Evolutionary conservation across 2,888 invertebrate species (phyloP), one percentile per base, ranked within the genome.

Genomic region (Mesorhabditis belari): DNA sequence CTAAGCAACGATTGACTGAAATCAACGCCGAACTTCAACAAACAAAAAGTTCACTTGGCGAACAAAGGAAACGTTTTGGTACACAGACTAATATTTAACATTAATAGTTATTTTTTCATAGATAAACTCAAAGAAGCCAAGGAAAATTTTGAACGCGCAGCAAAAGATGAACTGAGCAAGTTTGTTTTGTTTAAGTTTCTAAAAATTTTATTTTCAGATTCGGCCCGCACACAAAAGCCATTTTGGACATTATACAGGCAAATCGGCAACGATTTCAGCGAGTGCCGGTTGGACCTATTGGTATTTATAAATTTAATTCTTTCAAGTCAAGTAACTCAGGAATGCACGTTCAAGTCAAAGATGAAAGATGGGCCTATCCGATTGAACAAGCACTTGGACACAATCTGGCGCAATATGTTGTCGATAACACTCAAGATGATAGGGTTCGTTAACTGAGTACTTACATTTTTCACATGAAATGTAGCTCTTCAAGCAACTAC

Each of bases 231-330:
- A 64, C 69, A 53, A 62, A 70, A 3, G 49, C 53, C 4, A 68
- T 77, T 27, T 29, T 69, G 3, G 19, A 55, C 21, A 52, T 65
- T 19, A 64, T 77, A 6, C 35, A 66, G 1, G 24, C 26, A 9
- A 62, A 71, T 28, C 50, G 44, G 19, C 19, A 60, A 0, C 19
- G 35, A 19, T 76, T 77, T 57, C 26, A 58, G 12, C 24, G 54
- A 4, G 9, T 63, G 19, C 77, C 77, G 19, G 70, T 74, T 49
- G 77, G 77, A 6, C 77, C 77, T 3, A 23, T 77, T 19, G 77
- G 77, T 4, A 24, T 57, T 19, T 21, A 28, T 28, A 5, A 26
- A 26, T 44, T 55, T 61, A 29, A 2, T 59, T 26, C 23, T 25
- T 19, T 17, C 9, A n/a, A 44, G 17, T 44, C 17, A 44, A 44